Conservation (phyloP, 2,888 invertebrate species). For the Dione vanillae region DNA sequence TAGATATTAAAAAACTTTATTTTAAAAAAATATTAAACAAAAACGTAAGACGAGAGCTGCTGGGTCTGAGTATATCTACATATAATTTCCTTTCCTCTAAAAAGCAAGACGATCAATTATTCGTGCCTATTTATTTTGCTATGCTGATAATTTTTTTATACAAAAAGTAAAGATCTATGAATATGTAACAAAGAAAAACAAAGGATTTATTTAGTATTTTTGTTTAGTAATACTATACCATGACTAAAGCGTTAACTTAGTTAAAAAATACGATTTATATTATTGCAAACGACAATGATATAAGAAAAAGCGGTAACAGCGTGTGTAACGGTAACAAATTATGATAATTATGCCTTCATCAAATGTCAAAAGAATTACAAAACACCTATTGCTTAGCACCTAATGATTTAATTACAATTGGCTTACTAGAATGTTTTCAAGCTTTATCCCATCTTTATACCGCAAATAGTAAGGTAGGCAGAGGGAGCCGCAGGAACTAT, state of each 20-base stretch:
- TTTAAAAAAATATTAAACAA: no score
- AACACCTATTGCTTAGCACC: no score
- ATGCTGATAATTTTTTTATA: neutral
- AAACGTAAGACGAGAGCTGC: no score
- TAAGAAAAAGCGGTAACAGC: neutral
- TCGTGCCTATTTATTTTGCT: conserved; percentile 1
- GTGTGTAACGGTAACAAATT: neutral
- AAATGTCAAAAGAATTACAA: neutral
- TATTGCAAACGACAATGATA: neutral
- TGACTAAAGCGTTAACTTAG: no score
- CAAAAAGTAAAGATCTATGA: neutral
- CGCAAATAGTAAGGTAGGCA: no score
- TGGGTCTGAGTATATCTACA: neutral
- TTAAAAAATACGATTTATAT: neutral
- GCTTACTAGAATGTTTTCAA: no score
- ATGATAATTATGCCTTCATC: neutral
- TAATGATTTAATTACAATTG: neutral
- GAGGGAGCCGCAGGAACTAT: no score
- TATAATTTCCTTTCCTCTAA: conserved; percentile 1
- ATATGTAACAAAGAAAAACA: neutral
- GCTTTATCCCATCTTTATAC: no score
- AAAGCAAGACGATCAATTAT: conserved; percentile 3
- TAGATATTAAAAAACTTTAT: no score
- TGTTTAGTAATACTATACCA: no score
- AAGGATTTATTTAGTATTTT: no score